These are phyloP conservation scores for Hystrix cristata DNA, from an alignment of 2,113 vertebrate species.

Conservation along the genomic window DNA sequence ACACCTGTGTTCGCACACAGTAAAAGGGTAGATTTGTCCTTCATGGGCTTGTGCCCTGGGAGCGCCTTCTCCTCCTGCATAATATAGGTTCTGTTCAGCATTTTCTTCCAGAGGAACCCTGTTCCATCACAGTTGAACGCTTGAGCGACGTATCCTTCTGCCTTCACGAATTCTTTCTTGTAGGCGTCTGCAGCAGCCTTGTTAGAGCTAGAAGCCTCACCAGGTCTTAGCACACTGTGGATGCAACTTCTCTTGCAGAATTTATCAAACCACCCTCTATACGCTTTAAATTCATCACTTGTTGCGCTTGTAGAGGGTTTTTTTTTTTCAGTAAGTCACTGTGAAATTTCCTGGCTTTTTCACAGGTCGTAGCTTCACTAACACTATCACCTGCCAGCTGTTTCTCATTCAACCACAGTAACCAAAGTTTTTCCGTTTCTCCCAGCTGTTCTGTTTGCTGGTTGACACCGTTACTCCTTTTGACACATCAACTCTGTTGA, in stretches of 20 bases:
- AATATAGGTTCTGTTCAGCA: neutral
- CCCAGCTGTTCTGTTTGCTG: neutral
- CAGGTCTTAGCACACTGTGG: neutral
- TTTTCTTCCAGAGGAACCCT: too few species aligned
- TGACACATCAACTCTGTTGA: neutral
- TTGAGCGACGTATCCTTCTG: neutral
- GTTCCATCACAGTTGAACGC: neutral
- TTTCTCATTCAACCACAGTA: neutral
- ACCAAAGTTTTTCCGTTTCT: too few species aligned
- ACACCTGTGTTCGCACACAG: too few species aligned
- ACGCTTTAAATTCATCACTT: neutral
- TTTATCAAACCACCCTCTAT: neutral
- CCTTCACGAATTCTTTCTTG: neutral
- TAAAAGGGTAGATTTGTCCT: neutral
- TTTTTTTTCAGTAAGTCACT: neutral
- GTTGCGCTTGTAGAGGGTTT: neutral
- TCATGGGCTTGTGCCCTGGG: neutral
- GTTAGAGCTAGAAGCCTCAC: too few species aligned
- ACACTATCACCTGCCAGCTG: neutral
- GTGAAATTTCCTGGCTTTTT: neutral
- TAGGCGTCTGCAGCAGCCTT: neutral
- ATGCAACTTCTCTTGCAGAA: neutral
- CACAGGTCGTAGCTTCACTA: neutral
- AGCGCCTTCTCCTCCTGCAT: neutral
- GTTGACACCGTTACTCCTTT: neutral